phyloP scores from a whole-genome alignment of 2,797 vertebrate genomes.

The Clarias platycephalus region DNA sequence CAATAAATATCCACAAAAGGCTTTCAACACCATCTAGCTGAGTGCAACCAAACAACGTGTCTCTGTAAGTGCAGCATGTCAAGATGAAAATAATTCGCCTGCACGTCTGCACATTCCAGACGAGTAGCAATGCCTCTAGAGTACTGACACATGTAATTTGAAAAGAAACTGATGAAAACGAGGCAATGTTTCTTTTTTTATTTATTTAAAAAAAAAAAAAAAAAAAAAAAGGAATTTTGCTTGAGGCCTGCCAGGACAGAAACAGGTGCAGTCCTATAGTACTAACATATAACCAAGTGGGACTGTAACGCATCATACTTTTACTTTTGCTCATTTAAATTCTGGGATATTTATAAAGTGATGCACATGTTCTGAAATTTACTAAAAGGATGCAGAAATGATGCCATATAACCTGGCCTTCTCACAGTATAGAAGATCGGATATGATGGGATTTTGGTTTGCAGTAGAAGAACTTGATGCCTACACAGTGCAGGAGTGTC shows the following conservation, averaged over 20 bases:
- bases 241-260: conserved; percentile 50
- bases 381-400: conserved; percentile 48
- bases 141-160: conserved; percentile 57
- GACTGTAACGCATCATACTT: conserved; percentile 39
- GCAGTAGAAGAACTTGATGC: conserved; percentile 62
- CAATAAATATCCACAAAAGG: conserved; percentile 61
- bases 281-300: conserved; percentile 32
- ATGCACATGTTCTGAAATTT: conserved; percentile 64
- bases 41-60: conserved; percentile 54
- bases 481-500: conserved; percentile 66
- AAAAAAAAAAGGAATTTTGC: conserved; percentile 25
- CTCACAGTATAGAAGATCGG: conserved; percentile 74
- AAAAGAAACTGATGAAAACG: conserved; percentile 34
- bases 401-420: conserved; percentile 59
- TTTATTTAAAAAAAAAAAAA: conserved; percentile 5
- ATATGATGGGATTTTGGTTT: conserved; percentile 64
- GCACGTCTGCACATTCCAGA: conserved; percentile 51
- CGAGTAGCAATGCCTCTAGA: conserved; percentile 54
- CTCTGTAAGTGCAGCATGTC: conserved; percentile 46
- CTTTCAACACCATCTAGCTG: conserved; percentile 46
- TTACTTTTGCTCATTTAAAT: conserved; percentile 49
- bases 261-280: conserved; percentile 40
- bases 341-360: conserved; percentile 66
- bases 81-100: conserved; percentile 50
- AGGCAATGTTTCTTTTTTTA: conserved; percentile 3